Evolutionary conservation across 2,888 invertebrate genomes (phyloP).

Genomic region (Drosophila neotestacea): DNA sequence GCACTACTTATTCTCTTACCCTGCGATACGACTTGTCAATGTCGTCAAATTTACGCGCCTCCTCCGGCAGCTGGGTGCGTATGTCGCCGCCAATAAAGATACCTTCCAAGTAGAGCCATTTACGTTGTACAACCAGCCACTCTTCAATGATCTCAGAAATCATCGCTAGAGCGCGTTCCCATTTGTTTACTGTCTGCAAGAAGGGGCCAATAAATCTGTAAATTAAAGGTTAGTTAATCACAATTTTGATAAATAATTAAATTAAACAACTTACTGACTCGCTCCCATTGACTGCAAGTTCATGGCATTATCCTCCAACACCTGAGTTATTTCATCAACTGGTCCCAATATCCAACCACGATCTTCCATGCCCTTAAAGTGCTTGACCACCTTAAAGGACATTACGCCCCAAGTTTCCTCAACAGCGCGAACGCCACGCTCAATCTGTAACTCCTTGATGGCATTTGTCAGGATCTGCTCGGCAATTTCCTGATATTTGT

Average conservation of each 20-base stretch:
- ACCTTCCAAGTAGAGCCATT: conserved; percentile 96
- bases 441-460: conserved; percentile 95
- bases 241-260: neutral
- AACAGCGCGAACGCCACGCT: conserved; percentile 93
- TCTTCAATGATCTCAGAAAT: conserved; percentile 95
- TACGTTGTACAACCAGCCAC: conserved; percentile 94
- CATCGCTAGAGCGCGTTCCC: conserved; percentile 92
- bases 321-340: conserved; percentile 92
- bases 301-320: conserved; percentile 95
- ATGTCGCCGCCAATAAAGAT: conserved; percentile 97
- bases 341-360: conserved; percentile 91
- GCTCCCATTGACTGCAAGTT: conserved; percentile 96
- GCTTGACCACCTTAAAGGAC: conserved; percentile 88
- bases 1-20: conserved; percentile 84
- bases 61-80: conserved; percentile 93
- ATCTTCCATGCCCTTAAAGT: conserved; percentile 91
- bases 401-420: conserved; percentile 90
- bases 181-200: conserved; percentile 91
- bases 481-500: conserved; percentile 92
- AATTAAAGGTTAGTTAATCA: neutral
- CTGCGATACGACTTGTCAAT: conserved; percentile 93
- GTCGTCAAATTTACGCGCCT: conserved; percentile 95
- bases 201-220: conserved; percentile 95
- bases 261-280: conserved; percentile 87
- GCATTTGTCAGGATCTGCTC: conserved; percentile 95